Percentiles rank a stretch among this genome's conserved stretches.
These are phyloP conservation scores for Micoletzkya japonica DNA, from an alignment of 2,888 invertebrate genomes.

Conservation along the genomic window DNA sequence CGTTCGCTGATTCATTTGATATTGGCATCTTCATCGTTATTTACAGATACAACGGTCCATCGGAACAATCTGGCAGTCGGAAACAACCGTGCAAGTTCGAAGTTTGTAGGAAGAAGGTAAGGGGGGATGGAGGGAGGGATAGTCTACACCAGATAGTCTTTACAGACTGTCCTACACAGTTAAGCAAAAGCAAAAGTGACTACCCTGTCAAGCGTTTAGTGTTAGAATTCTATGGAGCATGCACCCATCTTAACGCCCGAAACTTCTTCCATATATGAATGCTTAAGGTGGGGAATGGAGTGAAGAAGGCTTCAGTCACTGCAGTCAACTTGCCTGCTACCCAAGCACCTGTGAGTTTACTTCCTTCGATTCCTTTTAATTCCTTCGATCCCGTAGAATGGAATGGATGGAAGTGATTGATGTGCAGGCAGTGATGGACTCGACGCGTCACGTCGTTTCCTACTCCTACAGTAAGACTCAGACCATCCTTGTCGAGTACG, in stretches of 20 bases:
- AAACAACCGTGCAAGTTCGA: conserved; percentile 28
- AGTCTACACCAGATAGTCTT: no score
- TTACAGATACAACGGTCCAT: conserved; percentile 27
- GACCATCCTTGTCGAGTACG: conserved; percentile 92
- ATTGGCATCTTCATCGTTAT: not conserved
- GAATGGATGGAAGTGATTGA: not conserved
- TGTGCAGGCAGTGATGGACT: conserved; percentile 54
- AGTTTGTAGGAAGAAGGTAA: conserved; percentile 14
- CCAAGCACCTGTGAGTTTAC: conserved; percentile 35
- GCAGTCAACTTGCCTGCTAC: conserved; percentile 38
- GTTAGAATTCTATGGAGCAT: no score
- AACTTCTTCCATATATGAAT: no score
- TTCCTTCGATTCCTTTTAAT: not conserved
- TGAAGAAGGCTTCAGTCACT: conserved; percentile 50
- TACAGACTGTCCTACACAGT: no score
- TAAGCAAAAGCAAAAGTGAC: no score
- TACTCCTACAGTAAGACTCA: conserved; percentile 56
- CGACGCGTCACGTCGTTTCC: conserved; percentile 56
- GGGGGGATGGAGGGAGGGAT: not conserved
- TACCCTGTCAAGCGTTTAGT: no score
- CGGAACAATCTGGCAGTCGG: conserved; percentile 13
- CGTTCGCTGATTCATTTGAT: not conserved
- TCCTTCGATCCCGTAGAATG: not conserved
- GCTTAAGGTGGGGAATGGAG: conserved; percentile 49
- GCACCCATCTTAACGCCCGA: no score